phyloP scores from a whole-genome alignment of 35 echinoderm and acorn worm species.

The Ophioderma brevispina region DNA sequence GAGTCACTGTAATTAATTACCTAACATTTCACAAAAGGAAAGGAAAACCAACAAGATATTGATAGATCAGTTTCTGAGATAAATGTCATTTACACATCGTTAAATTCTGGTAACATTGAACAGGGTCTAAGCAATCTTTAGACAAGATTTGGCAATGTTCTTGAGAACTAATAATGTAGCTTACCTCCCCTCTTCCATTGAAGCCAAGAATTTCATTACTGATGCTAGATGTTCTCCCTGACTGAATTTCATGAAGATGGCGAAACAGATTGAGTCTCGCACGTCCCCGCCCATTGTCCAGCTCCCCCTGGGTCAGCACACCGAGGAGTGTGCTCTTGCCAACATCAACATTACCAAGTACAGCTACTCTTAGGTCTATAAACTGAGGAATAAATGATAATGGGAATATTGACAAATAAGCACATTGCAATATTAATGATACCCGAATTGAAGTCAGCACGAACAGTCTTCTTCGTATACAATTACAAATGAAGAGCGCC shows the following conservation, averaged over 20 bases:
- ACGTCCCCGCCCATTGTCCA: slow-evolving; percentile 89
- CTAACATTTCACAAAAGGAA: slow-evolving; percentile 49
- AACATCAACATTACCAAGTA: slow-evolving; percentile 93
- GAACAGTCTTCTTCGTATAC: too few species aligned
- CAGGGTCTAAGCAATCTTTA: too few species aligned
- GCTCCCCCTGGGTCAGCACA: slow-evolving; percentile 89
- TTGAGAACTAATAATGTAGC: too few species aligned
- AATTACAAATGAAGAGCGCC: too few species aligned
- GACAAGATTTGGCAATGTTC: too few species aligned
- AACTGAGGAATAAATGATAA: slow-evolving; percentile 63
- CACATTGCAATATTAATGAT: too few species aligned
- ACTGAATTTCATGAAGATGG: slow-evolving; percentile 97
- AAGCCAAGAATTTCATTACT: slow-evolving; percentile 97
- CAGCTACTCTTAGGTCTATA: slow-evolving; percentile 90
- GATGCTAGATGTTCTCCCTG: slow-evolving; percentile 94
- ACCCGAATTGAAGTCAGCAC: too few species aligned
- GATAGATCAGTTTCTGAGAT: too few species aligned
- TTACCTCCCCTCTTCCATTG: slow-evolving; percentile 90
- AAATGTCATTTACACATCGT: too few species aligned
- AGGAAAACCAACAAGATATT: neutral
- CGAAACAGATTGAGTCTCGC: slow-evolving; percentile 95
- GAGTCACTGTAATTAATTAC: slow-evolving; percentile 96
- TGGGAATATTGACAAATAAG: too few species aligned
- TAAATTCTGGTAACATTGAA: too few species aligned
- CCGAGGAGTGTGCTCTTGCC: slow-evolving; percentile 95